Percentiles rank a stretch among this genome's conserved stretches.
Evolutionary conservation across 2,888 invertebrate species (phyloP).

Genomic region (Cheilosia pagana): DNA sequence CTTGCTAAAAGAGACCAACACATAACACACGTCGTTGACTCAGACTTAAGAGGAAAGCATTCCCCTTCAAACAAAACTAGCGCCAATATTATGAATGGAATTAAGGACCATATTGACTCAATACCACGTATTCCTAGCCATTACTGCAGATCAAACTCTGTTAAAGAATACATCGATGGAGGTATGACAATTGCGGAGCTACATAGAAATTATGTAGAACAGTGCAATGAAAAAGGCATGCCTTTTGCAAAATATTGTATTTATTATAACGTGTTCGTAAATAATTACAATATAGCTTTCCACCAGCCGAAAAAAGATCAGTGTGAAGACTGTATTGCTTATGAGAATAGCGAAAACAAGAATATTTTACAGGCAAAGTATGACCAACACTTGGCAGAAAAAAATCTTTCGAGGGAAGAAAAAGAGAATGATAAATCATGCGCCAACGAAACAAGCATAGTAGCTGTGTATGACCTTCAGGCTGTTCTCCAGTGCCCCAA

Average conservation of each 20-base stretch:
- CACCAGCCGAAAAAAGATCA: conserved; percentile 35
- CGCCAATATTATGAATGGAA: conserved; percentile 15
- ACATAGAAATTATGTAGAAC: conserved; percentile 37
- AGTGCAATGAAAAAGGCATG: conserved; percentile 30
- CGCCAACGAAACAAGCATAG: conserved; percentile 71
- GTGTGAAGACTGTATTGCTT: conserved; percentile 45
- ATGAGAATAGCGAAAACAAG: conserved; percentile 49
- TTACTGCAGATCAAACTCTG: conserved; percentile 32
- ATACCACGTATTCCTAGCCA: conserved; percentile 50
- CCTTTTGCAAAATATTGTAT: conserved; percentile 38
- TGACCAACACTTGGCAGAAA: conserved; percentile 75
- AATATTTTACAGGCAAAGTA: conserved; percentile 74
- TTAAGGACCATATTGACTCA: conserved; percentile 36
- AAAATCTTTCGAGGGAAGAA: conserved; percentile 67
- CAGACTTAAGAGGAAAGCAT: conserved; percentile 32
- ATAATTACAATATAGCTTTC: conserved; percentile 36
- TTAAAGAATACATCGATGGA: conserved; percentile 42
- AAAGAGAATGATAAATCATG: conserved; percentile 73
- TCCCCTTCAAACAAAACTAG: conserved; percentile 26
- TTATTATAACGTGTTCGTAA: conserved; percentile 22
- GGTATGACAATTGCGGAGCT: conserved; percentile 38
- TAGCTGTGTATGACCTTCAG: conserved; percentile 78
- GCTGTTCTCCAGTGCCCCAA: conserved; percentile 79
- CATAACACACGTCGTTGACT: too few relatives aligned
- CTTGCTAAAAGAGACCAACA: too few relatives aligned